These are phyloP conservation scores for Aptenodytes patagonicus DNA, from an alignment of 2,113 vertebrate genomes.

Conservation along the genomic window DNA sequence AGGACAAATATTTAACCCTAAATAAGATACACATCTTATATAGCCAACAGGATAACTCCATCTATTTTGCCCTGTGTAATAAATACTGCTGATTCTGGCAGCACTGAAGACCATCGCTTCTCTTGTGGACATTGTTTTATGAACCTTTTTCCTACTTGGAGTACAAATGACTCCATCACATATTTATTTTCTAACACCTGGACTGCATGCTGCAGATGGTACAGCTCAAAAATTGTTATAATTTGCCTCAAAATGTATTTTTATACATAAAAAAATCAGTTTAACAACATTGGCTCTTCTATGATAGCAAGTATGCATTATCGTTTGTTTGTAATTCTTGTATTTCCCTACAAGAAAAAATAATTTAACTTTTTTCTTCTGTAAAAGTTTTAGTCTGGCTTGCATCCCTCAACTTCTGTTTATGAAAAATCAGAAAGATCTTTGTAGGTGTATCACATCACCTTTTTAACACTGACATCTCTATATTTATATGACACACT, in stretches of 20 bases:
- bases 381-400: neutral
- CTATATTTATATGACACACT: neutral
- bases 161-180: neutral
- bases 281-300: neutral
- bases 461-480: neutral
- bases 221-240: neutral
- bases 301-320: neutral
- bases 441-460: neutral
- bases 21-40: neutral
- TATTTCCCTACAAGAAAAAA: neutral
- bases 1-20: neutral
- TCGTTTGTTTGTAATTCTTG: neutral
- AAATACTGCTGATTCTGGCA: neutral
- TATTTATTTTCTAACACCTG: neutral
- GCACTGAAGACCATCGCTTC: neutral
- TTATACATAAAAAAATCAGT: accelerated
- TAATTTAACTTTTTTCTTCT: neutral
- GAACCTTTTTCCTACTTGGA: neutral
- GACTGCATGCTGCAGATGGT: neutral
- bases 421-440: neutral
- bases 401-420: neutral
- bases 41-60: neutral
- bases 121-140: neutral
- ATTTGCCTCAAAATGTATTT: neutral
- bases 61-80: neutral